Base-by-base conservation (phyloP, 2,113 vertebrate genomes). In the Eulemur rufifrons region DNA sequence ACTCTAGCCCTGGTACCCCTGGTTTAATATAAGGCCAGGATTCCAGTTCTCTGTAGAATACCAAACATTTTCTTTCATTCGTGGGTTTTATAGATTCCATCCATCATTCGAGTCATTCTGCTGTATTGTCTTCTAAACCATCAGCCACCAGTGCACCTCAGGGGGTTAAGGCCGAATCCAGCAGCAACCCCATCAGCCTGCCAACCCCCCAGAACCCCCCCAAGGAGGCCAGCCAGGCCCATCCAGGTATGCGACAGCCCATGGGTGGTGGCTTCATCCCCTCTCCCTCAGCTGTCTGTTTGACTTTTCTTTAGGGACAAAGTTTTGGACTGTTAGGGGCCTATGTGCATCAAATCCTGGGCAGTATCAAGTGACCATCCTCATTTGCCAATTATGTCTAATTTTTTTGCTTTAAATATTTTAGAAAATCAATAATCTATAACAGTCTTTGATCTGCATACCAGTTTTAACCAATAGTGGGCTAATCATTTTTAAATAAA, bases 101-200 rank as follows among this genome's bases (percentile, higher is more conserved):
- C 94, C 96, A 97, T 97, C 98, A 94, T 61, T 91, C 88, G 7
- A 97, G 96, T 93, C 82, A 94, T 94, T 39, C 92, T 85, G 97
- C 98, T 34, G 95, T 56, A 71, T 98, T 97, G 73, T 96, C 98
- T 93, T 98, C 99, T 92, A 96, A 97, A 74, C 95, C 98, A 96
- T 97, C 99, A 93, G 97, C 98, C 85, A 64, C 97, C 95, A 92
- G 97, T 90, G 98, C 98, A 6, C 98, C 98, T 94, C 98, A 98
- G 92, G 97, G 95, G 93, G 77, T 96, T 97, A 98, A 96, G 95
- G 98, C 98, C 68, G 87, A 98, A 83, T 98, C 98, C 90, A 98
- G 96, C 96, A 98, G 97, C 88, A 92, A 66, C 96, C 98, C 95
- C 95, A 98, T 96, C 97, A 98, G 96, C 98, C 98, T 98, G 97